These are phyloP conservation scores for Herpetotheres cachinnans DNA, from an alignment of 2,113 vertebrate species.

Conservation along the genomic window DNA sequence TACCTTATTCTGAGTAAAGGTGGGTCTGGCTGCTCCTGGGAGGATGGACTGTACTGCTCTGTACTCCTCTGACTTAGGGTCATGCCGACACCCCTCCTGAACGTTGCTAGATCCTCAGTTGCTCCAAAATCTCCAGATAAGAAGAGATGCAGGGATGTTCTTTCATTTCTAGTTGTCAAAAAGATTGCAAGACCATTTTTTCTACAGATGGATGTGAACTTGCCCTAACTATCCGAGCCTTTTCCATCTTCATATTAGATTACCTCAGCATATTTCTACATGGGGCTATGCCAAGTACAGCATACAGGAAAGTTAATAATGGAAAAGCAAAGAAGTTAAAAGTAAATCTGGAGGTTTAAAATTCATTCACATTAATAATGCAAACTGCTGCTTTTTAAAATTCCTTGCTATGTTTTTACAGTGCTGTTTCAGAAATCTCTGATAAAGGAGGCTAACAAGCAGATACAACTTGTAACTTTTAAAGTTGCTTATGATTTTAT, in stretches of 20 bases:
- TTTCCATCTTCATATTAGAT: conserved; percentile 24
- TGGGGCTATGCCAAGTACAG: background rate
- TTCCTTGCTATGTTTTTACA: background rate
- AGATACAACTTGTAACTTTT: background rate
- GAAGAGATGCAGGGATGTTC: background rate
- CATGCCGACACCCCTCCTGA: background rate
- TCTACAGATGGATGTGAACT: background rate
- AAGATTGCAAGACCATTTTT: background rate
- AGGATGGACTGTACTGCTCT: background rate
- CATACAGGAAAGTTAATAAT: conserved; percentile 26
- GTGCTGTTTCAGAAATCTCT: background rate
- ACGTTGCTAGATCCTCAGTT: background rate
- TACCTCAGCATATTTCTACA: background rate
- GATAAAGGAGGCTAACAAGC: background rate
- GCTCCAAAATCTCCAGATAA: background rate
- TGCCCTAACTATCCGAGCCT: background rate
- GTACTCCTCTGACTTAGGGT: background rate
- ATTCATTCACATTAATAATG: conserved; percentile 38
- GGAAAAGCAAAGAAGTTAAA: conserved; percentile 15
- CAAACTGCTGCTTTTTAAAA: background rate
- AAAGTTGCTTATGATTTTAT: background rate
- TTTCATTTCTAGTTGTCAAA: background rate
- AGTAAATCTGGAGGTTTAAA: conserved; percentile 23
- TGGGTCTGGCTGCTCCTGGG: background rate
- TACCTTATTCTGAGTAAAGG: background rate